Conservation (phyloP, 2,888 invertebrate genomes). For the Rhyacophila evoluta region DNA sequence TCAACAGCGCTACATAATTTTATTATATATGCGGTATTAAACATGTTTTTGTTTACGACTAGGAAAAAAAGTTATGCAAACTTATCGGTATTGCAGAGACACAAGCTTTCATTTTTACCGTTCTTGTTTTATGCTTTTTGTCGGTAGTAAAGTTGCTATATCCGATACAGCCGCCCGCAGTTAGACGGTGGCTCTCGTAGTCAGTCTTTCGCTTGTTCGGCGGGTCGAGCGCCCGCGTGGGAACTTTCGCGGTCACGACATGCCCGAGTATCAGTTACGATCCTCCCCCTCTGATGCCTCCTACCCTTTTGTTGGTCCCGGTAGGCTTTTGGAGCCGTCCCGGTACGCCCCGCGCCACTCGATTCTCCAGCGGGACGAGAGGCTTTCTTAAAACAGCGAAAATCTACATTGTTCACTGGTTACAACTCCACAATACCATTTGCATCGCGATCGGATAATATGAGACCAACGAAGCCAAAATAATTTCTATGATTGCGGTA, state of each 20-base stretch:
- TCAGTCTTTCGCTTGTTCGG: constrained; percentile 7
- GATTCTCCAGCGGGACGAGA: background rate
- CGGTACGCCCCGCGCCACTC: background rate
- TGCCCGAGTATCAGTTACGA: background rate
- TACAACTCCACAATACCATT: no score
- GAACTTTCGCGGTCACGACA: constrained; percentile 26
- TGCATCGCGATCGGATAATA: no score
- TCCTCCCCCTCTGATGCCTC: background rate
- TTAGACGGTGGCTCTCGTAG: background rate
- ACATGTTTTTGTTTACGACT: background rate
- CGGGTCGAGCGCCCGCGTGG: constrained; percentile 2
- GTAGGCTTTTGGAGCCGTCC: background rate
- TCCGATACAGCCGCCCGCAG: constrained; percentile 3
- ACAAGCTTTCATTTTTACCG: background rate
- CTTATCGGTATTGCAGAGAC: background rate
- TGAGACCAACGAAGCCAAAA: no score
- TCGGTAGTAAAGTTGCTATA: background rate
- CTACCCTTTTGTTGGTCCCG: background rate
- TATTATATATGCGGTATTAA: background rate
- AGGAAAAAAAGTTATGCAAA: background rate
- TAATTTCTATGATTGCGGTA: no score
- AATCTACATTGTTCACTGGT: no score
- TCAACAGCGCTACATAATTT: no score
- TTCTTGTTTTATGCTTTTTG: background rate
- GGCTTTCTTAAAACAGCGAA: background rate